These are phyloP conservation scores for Rotaria sp. DNA, from an alignment of 2,888 invertebrate genomes.

Conservation along the genomic window DNA sequence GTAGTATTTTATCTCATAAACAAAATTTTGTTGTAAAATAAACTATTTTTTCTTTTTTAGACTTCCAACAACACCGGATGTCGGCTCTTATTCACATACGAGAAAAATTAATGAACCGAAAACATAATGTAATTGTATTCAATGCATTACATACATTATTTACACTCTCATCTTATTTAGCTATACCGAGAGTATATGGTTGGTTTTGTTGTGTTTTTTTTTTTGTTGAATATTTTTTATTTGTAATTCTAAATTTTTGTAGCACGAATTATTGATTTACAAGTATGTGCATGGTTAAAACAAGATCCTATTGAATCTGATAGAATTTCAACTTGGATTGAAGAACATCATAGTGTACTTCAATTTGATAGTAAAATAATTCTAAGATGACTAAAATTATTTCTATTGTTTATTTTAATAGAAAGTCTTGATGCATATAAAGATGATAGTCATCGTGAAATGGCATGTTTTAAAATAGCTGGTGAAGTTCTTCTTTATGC, in stretches of 20 bases:
- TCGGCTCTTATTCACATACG: not conserved
- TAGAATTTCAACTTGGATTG: not conserved
- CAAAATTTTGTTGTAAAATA: too few relatives aligned
- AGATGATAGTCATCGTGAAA: not conserved
- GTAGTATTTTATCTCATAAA: too few relatives aligned
- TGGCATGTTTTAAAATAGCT: not conserved
- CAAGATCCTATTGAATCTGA: not conserved
- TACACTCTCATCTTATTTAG: not conserved
- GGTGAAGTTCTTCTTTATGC: not conserved
- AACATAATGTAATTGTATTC: not conserved
- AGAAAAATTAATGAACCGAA: not conserved
- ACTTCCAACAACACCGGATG: slow-evolving; percentile 1
- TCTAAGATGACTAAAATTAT: too few relatives aligned
- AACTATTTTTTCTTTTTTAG: not conserved
- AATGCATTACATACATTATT: slow-evolving; percentile 12
- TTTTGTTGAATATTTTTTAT: not conserved
- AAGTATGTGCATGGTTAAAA: slow-evolving; percentile 20
- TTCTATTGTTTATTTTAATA: not conserved
- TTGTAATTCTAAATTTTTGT: not conserved
- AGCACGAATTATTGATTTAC: slow-evolving; percentile 13
- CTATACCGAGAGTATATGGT: not conserved
- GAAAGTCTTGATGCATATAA: not conserved
- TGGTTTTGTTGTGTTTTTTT: not conserved
- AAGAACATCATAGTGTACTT: not conserved
- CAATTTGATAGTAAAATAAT: not conserved